Evolutionary conservation across 2,888 invertebrate genomes (phyloP).

Genomic region (Portevinia maculata): DNA sequence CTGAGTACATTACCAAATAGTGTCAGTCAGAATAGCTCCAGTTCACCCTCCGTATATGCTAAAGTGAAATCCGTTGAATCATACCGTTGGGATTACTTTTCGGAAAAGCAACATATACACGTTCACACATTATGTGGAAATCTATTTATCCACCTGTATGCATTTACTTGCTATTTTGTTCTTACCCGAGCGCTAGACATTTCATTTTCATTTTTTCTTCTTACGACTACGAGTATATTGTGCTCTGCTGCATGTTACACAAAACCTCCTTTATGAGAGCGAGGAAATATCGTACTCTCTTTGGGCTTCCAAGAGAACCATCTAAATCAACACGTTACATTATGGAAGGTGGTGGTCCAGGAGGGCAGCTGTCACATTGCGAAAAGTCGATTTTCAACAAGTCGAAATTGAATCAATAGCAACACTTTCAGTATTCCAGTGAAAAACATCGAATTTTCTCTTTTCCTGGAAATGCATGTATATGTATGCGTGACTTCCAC

Average conservation of each 20-base stretch:
- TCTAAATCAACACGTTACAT: slow-evolving; percentile 70
- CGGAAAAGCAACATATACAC: slow-evolving; percentile 16
- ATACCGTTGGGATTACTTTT: slow-evolving; percentile 27
- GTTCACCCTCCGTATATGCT: slow-evolving; percentile 25
- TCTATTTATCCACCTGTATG: slow-evolving; percentile 66
- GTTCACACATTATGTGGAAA: neutral
- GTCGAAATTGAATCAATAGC: slow-evolving; percentile 44
- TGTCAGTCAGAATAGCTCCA: slow-evolving; percentile 27
- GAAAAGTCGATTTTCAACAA: slow-evolving; percentile 71
- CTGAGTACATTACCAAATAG: slow-evolving; percentile 15
- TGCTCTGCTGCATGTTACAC: slow-evolving; percentile 7
- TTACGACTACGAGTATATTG: slow-evolving; percentile 3
- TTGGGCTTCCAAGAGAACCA: slow-evolving; percentile 28
- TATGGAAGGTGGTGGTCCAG: slow-evolving; percentile 26
- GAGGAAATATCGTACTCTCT: slow-evolving; percentile 10
- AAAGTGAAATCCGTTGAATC: slow-evolving; percentile 34
- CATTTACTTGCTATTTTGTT: slow-evolving; percentile 27
- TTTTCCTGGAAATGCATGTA: slow-evolving; percentile 39
- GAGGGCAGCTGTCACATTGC: slow-evolving; percentile 8
- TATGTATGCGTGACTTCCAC: neutral
- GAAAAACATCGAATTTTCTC: slow-evolving; percentile 64
- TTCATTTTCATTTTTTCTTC: slow-evolving; percentile 12
- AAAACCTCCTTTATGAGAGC: slow-evolving; percentile 15
- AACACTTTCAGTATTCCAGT: slow-evolving; percentile 40
- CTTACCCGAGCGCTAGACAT: slow-evolving; percentile 26